Evolutionary conservation across 2,113 vertebrate genomes (phyloP).

Genomic region (Eptesicus fuscus): DNA sequence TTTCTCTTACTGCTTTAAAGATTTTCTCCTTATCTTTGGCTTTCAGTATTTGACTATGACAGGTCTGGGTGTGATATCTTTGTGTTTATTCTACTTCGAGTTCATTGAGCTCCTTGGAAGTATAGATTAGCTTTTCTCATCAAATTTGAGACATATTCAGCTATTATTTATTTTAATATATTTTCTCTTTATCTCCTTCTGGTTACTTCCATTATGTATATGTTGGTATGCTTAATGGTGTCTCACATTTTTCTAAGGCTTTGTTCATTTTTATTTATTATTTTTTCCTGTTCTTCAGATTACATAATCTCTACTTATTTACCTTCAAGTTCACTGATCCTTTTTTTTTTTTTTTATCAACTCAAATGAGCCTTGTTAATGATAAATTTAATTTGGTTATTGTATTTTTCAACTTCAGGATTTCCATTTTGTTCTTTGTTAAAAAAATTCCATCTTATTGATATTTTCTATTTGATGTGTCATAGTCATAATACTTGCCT

Average conservation of each 20-base stretch:
- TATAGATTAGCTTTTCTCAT: background rate
- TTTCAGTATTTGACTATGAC: background rate
- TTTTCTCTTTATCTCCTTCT: background rate
- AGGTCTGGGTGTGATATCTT: background rate
- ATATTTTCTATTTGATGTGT: background rate
- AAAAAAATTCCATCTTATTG: background rate
- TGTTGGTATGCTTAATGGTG: background rate
- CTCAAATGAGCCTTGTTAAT: background rate
- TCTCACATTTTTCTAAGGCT: background rate
- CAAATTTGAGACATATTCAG: background rate
- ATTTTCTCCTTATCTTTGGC: background rate
- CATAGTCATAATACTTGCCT: background rate
- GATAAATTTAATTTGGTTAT: background rate
- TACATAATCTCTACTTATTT: background rate
- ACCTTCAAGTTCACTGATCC: background rate
- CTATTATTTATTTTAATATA: constrained; percentile 9
- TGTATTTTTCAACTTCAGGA: background rate
- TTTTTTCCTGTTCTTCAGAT: background rate
- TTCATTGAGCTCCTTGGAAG: background rate
- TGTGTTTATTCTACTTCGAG: background rate
- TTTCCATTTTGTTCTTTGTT: background rate
- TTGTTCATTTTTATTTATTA: background rate
- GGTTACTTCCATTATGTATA: background rate
- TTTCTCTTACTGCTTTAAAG: background rate
- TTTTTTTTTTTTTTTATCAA: background rate